A percentile compares a stretch with the other conserved stretches of the same genome.
These are phyloP conservation scores for Hetaerina americana DNA, from an alignment of 1,140 invertebrate genomes.

Conservation along the genomic window DNA sequence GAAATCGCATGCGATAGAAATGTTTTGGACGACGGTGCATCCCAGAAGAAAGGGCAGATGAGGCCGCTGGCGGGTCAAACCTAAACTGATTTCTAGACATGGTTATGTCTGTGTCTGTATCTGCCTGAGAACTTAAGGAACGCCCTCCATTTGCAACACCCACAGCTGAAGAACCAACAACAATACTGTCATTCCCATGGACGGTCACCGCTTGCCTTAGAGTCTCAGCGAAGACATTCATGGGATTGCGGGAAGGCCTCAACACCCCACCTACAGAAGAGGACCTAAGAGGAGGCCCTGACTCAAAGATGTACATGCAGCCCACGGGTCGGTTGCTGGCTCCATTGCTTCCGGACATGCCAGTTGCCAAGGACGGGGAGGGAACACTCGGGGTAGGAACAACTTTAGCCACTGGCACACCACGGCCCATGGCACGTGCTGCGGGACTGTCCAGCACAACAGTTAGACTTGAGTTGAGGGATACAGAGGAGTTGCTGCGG, in stretches of 20 bases:
- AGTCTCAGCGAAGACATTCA: constrained; percentile 19
- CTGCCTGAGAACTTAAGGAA: constrained; percentile 20
- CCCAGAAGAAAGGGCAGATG: background rate
- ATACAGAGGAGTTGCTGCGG: constrained; percentile 37
- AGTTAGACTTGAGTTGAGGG: constrained; percentile 43
- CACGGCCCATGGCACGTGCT: constrained; percentile 14
- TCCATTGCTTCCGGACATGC: background rate
- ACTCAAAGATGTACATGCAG: background rate
- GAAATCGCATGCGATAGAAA: constrained; percentile 75
- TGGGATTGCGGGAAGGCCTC: constrained; percentile 15
- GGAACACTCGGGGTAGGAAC: background rate
- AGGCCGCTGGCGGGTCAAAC: constrained; percentile 10
- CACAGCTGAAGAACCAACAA: constrained; percentile 4
- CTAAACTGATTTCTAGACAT: constrained; percentile 19
- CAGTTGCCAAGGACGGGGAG: background rate
- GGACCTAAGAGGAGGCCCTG: background rate
- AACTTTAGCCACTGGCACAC: background rate
- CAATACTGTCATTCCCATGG: background rate
- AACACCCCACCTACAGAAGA: background rate
- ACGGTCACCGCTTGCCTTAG: constrained; percentile 13
- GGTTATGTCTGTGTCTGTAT: constrained; percentile 23
- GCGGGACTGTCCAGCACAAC: constrained; percentile 44
- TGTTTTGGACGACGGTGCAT: constrained; percentile 40
- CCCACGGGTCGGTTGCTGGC: background rate
- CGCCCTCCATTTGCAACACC: constrained; percentile 7